Base-by-base conservation (phyloP, 2,888 invertebrate genomes). In the Axea sp. region DNA sequence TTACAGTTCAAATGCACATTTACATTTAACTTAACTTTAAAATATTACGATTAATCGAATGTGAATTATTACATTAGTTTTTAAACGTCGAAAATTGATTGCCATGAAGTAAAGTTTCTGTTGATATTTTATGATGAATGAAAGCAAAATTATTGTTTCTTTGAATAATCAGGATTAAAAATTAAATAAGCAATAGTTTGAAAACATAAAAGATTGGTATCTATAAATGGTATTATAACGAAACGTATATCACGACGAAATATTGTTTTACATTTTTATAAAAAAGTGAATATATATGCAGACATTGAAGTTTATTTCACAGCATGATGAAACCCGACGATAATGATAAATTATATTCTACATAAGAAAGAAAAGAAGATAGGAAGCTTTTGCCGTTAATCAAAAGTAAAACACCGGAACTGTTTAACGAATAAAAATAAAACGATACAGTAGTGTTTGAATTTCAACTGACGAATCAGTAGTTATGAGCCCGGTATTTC, bases 401-500 rank as follows among this genome's bases (percentile, higher is more conserved):
- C 47, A 37, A 35, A 60, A 47, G 47, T 60, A 60, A 60, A 60
- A 59, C 12, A 35, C 8, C 41, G 43, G 1, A 9, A 14, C 12
- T 60, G 39, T 62, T 62, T 60, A 37, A 49, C 28, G 47, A 49
- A 49, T 41, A 41, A 51, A 51, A 64, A 30, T 49, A 53, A 51
- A 64, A 43, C 28, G 41, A 12, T 8, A 12, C 14, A 8, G 17
- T 17, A 9, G 14, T 57, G 39, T 41, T 64, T 39, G 19, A 67
- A 57, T 57, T 57, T 41, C 45, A 31, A 37, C 59, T 30, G 49
- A 7, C 14, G 35, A 43, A 68, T 59, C 51, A 43, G 41, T 59
- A 49, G 59, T 68, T 68, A 59, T 59, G 59, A 68, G 28, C 41
- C 33, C 19, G 22, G 45, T 60, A 39, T 69, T 53, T 53, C 53